Evolutionary conservation across 2,888 invertebrate genomes (phyloP), one percentile per base, ranked within the genome.

Genomic region (Agonum fuliginosum): DNA sequence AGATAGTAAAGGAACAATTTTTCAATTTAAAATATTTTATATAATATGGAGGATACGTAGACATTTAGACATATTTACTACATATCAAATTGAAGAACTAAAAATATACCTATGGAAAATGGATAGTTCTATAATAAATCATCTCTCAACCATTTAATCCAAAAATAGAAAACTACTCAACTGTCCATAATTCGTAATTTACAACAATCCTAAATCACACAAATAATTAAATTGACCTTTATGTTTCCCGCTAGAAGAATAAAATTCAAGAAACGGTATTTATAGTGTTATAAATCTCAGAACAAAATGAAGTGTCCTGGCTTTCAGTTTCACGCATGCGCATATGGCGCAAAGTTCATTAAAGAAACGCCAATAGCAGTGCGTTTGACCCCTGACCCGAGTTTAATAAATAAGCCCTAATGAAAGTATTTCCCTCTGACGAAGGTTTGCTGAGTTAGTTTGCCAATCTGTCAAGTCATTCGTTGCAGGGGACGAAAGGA

Each of bases 331-430:
- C 24, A 24, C 22, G 54, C 54, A 54, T 54, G 54, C 24, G 54
- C 20, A 48, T 58, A 12, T 58, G 5, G n/a, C 62, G 17, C 30
- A 30, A 34, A 62, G 1, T 62, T 62, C 62, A 62, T 62, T 62
- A 62, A 17, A 62, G 62, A 48, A 62, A 34, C 8, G 37, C 62
- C 62, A 30, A 62, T 62, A 30, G 17, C 62, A 62, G 19, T 62
- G 37, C 48, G 20, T 20, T 48, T 48, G 48, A 34, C 62, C 62
- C 34, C 19, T 62, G 19, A 62, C 37, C 62, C 62, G 10, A 34
- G 30, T 62, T 58, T 62, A 62, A 62, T 62, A 62, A 62, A 62
- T 62, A 62, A 62, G 34, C 62, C 37, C 34, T 62, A 62, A 62
- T 62, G 62, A 62, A 62, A 62, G 62, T 62, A 62, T 58, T 58